These are phyloP conservation scores for Diachrysia chrysitis DNA, from an alignment of 2,888 invertebrate species.

Conservation along the genomic window DNA sequence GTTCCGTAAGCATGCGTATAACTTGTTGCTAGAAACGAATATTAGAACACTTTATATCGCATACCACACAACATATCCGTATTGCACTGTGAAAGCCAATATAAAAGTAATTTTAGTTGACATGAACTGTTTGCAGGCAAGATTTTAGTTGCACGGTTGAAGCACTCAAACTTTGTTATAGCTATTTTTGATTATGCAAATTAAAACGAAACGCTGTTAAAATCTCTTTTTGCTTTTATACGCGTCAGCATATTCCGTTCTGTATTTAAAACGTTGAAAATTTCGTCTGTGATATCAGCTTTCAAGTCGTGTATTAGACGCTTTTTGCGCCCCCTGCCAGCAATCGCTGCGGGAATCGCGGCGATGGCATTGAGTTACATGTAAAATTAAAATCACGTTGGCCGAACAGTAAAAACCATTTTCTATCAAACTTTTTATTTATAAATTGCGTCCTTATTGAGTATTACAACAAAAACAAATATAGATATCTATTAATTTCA, in stretches of 20 bases:
- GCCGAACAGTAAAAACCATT: slow-evolving; percentile 32
- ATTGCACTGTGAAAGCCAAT: not conserved
- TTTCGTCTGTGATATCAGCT: slow-evolving; percentile 47
- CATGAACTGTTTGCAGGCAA: slow-evolving; percentile 4
- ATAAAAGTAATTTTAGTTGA: not conserved
- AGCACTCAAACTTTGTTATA: slow-evolving; percentile 3
- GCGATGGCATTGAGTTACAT: slow-evolving; percentile 36
- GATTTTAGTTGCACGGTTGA: slow-evolving; percentile 3
- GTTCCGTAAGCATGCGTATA: not conserved
- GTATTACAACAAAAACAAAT: slow-evolving; percentile 38
- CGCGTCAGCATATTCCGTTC: slow-evolving; percentile 32
- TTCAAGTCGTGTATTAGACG: slow-evolving; percentile 49
- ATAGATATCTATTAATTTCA: slow-evolving; percentile 27
- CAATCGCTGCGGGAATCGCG: slow-evolving; percentile 37
- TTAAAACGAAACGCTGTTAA: slow-evolving; percentile 29
- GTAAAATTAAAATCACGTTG: slow-evolving; percentile 27
- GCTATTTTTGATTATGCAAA: slow-evolving; percentile 16
- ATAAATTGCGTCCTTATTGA: slow-evolving; percentile 28
- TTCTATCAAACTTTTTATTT: slow-evolving; percentile 31
- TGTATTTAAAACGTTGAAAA: slow-evolving; percentile 29
- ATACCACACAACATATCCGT: not conserved
- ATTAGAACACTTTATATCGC: not conserved
- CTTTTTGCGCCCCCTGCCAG: slow-evolving; percentile 43
- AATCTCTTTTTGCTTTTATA: slow-evolving; percentile 27
- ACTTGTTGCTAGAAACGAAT: slow-evolving; percentile 4